These are phyloP conservation scores for Eulemur albifrons DNA, from an alignment of 2,797 vertebrate species.

Conservation along the genomic window DNA sequence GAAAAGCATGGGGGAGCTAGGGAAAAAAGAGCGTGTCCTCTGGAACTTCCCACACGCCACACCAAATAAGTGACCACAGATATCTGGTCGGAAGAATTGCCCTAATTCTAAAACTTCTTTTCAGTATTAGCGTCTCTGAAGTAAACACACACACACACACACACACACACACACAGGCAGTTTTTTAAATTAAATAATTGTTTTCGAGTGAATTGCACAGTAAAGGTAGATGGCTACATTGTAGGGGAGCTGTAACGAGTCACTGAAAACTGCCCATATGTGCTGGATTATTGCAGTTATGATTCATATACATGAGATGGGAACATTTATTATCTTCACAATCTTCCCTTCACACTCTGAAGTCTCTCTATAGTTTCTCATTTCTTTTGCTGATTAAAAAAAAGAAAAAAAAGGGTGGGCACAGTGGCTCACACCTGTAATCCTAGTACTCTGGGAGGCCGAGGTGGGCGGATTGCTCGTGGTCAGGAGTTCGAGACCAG, in stretches of 20 bases:
- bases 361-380: neutral
- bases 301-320: conserved; percentile 42
- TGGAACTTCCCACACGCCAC: neutral
- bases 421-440: too few relatives aligned
- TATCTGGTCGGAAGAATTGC: neutral
- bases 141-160: neutral
- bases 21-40: neutral
- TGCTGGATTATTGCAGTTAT: conserved; percentile 20
- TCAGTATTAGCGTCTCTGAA: neutral
- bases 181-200: conserved; percentile 21
- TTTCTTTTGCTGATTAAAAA: neutral
- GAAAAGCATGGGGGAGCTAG: neutral
- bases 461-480: too few relatives aligned
- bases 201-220: neutral
- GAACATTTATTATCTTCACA: neutral
- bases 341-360: neutral
- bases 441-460: too few relatives aligned
- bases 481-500: too few relatives aligned
- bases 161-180: neutral
- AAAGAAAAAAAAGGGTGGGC: too few relatives aligned
- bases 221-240: neutral
- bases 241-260: neutral
- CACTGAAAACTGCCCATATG: neutral
- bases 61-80: neutral
- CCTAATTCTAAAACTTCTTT: conserved; percentile 14